phyloP scores from a whole-genome alignment of 2,888 invertebrate genomes.

The Theretra japonica region DNA sequence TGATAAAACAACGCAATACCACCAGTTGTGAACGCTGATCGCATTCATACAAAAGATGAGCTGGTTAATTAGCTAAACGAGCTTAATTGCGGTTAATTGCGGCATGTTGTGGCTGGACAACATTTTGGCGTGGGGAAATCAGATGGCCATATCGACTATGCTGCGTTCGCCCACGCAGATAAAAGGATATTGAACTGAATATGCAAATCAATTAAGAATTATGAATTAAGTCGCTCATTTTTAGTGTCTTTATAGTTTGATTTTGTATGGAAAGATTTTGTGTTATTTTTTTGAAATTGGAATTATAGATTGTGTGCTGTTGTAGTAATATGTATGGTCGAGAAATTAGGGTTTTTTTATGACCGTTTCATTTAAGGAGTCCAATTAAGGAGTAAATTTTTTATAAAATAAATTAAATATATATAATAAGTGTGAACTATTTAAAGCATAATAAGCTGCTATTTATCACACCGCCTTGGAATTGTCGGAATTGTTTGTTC shows the following conservation, averaged over 20 bases:
- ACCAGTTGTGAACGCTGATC: conserved; percentile 36
- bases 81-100: conserved; percentile 66
- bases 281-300: too few species aligned
- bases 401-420: too few species aligned
- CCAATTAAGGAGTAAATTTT: too few species aligned
- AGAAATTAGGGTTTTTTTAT: too few species aligned
- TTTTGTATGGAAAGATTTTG: not conserved
- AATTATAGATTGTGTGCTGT: too few species aligned
- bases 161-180: not conserved
- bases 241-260: not conserved
- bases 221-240: not conserved
- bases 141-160: not conserved
- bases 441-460: too few species aligned
- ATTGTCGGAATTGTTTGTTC: too few species aligned
- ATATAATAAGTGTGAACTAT: too few species aligned
- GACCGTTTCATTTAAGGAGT: too few species aligned
- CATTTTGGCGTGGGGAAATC: conserved; percentile 19
- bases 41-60: conserved; percentile 43
- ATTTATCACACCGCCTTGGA: too few species aligned
- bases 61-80: conserved; percentile 65
- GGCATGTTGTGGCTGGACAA: not conserved
- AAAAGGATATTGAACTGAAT: not conserved
- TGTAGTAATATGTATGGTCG: too few species aligned
- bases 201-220: not conserved
- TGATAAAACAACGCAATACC: conserved; percentile 1